Percentiles rank a stretch among this genome's conserved stretches.
These are phyloP conservation scores for Lasioglossum morio DNA, from an alignment of 2,888 invertebrate species.

Conservation along the genomic window DNA sequence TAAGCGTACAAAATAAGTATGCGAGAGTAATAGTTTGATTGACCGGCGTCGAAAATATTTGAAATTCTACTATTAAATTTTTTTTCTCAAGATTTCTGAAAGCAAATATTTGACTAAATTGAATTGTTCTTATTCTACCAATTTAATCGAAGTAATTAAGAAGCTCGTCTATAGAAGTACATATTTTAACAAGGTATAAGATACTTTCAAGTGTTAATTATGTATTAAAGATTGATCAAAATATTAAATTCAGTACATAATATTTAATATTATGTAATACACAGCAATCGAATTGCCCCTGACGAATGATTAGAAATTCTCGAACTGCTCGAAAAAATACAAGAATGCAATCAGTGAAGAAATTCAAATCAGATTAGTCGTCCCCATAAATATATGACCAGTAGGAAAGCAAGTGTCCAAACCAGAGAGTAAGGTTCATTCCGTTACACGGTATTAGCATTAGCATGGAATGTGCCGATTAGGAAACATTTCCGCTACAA, in stretches of 20 bases:
- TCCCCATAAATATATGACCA: conserved; percentile 10
- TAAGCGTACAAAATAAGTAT: background rate
- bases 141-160: background rate
- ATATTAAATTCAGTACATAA: background rate
- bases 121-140: background rate
- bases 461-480: conserved; percentile 68
- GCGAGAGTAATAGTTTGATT: background rate
- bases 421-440: conserved; percentile 39
- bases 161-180: background rate
- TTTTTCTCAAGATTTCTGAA: background rate
- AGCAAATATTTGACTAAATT: background rate
- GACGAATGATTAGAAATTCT: background rate
- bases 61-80: background rate
- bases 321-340: background rate
- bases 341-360: conserved; percentile 8
- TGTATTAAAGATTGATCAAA: background rate
- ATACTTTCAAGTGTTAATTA: background rate
- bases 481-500: conserved; percentile 62
- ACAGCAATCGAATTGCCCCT: background rate
- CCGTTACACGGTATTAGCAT: conserved; percentile 41
- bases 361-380: conserved; percentile 28
- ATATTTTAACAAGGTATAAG: background rate
- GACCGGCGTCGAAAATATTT: background rate
- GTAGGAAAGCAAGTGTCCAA: conserved; percentile 35
- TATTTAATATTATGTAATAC: background rate